These are phyloP conservation scores for Andrena marginata DNA, from an alignment of 2,888 invertebrate species.

Conservation along the genomic window DNA sequence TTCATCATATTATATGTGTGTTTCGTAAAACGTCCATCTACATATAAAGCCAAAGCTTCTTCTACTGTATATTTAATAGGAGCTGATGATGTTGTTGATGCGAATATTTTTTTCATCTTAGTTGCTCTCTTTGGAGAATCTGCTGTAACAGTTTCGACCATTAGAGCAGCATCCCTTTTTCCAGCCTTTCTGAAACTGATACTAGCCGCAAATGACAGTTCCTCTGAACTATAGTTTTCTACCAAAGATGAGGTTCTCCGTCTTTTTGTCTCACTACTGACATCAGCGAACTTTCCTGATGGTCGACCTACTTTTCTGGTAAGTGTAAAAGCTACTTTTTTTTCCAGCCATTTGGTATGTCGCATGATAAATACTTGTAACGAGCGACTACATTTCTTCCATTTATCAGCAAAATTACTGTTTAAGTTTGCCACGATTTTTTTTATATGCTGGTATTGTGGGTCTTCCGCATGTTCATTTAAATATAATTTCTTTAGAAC, in stretches of 20 bases:
- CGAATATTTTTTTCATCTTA: too few relatives aligned
- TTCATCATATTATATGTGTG: too few relatives aligned
- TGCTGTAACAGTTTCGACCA: constrained; percentile 12
- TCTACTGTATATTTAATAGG: too few relatives aligned
- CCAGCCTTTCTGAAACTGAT: neutral
- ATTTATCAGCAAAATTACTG: too few relatives aligned
- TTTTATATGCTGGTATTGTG: neutral
- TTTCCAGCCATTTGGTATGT: too few relatives aligned
- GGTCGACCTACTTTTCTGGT: constrained; percentile 3
- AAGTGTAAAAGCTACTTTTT: neutral
- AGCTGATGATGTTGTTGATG: too few relatives aligned
- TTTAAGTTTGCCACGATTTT: neutral
- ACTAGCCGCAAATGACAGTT: constrained; percentile 9
- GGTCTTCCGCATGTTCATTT: too few relatives aligned
- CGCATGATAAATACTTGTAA: too few relatives aligned
- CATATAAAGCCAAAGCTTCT: too few relatives aligned
- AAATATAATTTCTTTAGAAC: too few relatives aligned
- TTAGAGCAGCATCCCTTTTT: constrained; percentile 8
- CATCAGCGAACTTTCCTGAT: constrained; percentile 1
- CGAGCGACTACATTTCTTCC: too few relatives aligned
- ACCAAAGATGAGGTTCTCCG: constrained; percentile 1
- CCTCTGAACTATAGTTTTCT: constrained; percentile 5
- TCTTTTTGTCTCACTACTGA: neutral
- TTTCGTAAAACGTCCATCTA: too few relatives aligned
- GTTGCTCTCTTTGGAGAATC: constrained; percentile 12